Base-by-base conservation (phyloP, 53 echinoderm and acorn worm species). In the Apostichopus leukothele region DNA sequence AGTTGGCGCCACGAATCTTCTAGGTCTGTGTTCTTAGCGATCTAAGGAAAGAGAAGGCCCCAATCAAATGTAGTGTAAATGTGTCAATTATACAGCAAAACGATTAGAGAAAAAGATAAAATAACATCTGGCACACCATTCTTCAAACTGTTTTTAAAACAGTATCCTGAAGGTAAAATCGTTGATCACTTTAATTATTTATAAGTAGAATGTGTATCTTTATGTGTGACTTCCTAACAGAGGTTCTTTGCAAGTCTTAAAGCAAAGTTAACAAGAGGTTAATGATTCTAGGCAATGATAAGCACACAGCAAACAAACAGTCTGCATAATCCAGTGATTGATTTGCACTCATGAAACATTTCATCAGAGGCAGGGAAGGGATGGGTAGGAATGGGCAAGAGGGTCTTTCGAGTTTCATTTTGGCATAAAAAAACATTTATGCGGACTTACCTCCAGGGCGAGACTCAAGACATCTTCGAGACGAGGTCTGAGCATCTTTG, bases 1-100 rank as follows among this genome's bases (percentile, higher is more conserved):
- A 99, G 91, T 60, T 99, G 99, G 21, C 99, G 83, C 99, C 99
- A 99, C 10, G 86, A 91, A 75, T 99, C 99, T 5, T 91, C 83
- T 14, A 99, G 54, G 51, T 91, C 87, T 14, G 60, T 91, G 53
- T 96, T 86, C 50, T 90, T 91, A 21, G 90, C 92, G 16, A 98
- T 94, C 98, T 98, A 87, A 21, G 20, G 7, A 67, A 83, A 67
- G 60, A 51, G 67, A 26, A 55, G 75, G 12, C 21, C 8, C 9
- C 55, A 54, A 71, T 39, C 16, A 20, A 11, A 57, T 21, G 53
- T 76, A 13, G 60, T 9, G 7, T 67, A n/a, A 52, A 11, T 50
- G 9, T 83, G 11, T 16, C 68, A 67, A n/a, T 16, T 16, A 16
- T 67, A 67, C 68, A 67, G n/a, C 13, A 67, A 13, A 13, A 3